These are phyloP conservation scores for Nematolebias whitei DNA, from an alignment of 2,113 vertebrate genomes.

Conservation along the genomic window DNA sequence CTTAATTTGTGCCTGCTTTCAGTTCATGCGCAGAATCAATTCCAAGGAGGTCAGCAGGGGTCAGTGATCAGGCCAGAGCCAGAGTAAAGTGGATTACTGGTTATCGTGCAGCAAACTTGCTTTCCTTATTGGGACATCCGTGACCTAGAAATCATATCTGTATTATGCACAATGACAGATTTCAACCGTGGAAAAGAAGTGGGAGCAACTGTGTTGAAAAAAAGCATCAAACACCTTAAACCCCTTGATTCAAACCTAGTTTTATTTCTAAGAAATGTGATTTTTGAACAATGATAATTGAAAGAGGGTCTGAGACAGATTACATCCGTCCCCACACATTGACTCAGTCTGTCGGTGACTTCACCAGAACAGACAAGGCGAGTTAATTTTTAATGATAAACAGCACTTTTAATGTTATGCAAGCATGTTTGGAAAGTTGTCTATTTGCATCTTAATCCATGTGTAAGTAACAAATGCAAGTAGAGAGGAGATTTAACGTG, in stretches of 20 bases:
- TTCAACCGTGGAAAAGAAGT: conserved; percentile 54
- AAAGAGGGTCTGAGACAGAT: not conserved
- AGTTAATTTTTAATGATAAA: conserved; percentile 11
- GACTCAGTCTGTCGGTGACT: not conserved
- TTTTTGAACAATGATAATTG: conserved; percentile 14
- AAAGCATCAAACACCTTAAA: conserved; percentile 42
- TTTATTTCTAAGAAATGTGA: conserved; percentile 41
- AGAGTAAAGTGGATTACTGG: conserved; percentile 85
- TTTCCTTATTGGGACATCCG: conserved; percentile 56
- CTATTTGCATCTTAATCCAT: not conserved
- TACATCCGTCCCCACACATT: conserved; percentile 24
- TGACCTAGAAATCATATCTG: conserved; percentile 61
- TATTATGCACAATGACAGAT: conserved; percentile 46
- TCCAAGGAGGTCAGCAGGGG: conserved; percentile 88
- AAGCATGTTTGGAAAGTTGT: not conserved
- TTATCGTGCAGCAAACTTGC: conserved; percentile 82
- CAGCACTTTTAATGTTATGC: not conserved
- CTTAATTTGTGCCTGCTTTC: conserved; percentile 86
- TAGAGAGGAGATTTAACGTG: not conserved
- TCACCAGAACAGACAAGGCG: conserved; percentile 16
- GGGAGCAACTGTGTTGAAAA: conserved; percentile 6
- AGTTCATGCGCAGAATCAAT: conserved; percentile 95
- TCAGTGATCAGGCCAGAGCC: conserved; percentile 79
- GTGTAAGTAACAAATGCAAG: too few relatives aligned
- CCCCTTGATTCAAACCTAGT: conserved; percentile 56